Evolutionary conservation across 2,888 invertebrate genomes (phyloP), one percentile per base, ranked within the genome.

Genomic region (Atrina japonica): DNA sequence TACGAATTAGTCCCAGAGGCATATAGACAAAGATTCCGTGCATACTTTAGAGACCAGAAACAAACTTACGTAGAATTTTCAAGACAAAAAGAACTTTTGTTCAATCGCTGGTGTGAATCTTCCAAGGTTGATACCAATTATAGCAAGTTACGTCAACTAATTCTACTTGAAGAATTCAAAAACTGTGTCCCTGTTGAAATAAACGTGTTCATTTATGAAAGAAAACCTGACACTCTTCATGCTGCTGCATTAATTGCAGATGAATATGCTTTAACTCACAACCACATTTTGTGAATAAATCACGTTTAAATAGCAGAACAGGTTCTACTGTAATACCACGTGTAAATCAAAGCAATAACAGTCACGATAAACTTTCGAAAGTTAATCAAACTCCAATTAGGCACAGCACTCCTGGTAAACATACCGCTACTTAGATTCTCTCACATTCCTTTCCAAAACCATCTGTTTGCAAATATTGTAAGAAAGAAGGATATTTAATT

Each of bases 1-100:
- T 76, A 74, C 70, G 76, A 75, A 35, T 50, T 75, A 6, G 72
- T 77, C 1, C 75, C 76, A 18, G 73, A 75, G 40, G 78, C 70
- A 0, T 78, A 78, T 58, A 14, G 78, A n/a, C 69, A 74, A 27
- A 71, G 72, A 52, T 76, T 76, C 60, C 40, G 78, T n/a, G n/a
- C 50, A 30, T 68, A 41, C 11, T 21, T 45, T n/a, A 76, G 68
- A 49, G 27, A 18, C 27, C 55, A 68, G 11, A 41, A 40, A 43
- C 56, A 73, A 61, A 75, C 75, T 30, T 68, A 60, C 66, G 66
- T 70, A 9, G 70, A 77, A 52, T 70, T 75, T 75, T 53, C 68
- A 16, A 55, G 68, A 55, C 66, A 73, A 30, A 73, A 73, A 30
- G 66, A 70, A 50, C 47, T 47, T 40, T 40, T 66, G 7, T 75